Evolutionary conservation across 2,888 invertebrate species (phyloP).

Genomic region (Timema cristinae): DNA sequence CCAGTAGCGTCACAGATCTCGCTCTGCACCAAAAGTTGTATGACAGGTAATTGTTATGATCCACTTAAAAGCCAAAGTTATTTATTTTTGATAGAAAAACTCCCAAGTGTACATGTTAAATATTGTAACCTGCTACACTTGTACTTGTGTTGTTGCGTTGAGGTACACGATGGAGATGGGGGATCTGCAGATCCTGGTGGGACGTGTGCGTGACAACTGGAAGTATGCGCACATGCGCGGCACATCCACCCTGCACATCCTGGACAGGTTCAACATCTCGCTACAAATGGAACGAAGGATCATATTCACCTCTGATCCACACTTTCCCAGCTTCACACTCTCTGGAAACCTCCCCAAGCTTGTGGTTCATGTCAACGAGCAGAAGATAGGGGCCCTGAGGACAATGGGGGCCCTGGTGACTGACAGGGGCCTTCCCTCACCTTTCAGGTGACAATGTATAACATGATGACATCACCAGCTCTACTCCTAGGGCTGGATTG

Average conservation of each 20-base stretch:
- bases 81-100: no score
- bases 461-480: not conserved
- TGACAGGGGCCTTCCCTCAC: conserved; percentile 46
- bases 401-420: conserved; percentile 51
- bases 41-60: conserved; percentile 56
- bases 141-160: not conserved
- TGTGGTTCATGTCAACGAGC: conserved; percentile 86
- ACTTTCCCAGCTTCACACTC: conserved; percentile 78
- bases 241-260: conserved; percentile 78
- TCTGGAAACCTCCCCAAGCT: conserved; percentile 83
- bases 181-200: conserved; percentile 82
- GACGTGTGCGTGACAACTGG: conserved; percentile 86
- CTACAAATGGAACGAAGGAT: conserved; percentile 73
- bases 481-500: no score
- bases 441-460: conserved; percentile 40
- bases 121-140: not conserved
- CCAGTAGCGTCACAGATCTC: conserved; percentile 51
- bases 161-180: conserved; percentile 64
- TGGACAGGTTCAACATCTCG: conserved; percentile 56
- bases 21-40: conserved; percentile 66
- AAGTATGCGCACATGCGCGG: conserved; percentile 80
- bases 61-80: no score
- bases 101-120: not conserved
- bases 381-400: conserved; percentile 69
- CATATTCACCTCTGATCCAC: conserved; percentile 78